Base-by-base conservation (phyloP, 2,113 vertebrate species). In the Prionailurus bengalensis region DNA sequence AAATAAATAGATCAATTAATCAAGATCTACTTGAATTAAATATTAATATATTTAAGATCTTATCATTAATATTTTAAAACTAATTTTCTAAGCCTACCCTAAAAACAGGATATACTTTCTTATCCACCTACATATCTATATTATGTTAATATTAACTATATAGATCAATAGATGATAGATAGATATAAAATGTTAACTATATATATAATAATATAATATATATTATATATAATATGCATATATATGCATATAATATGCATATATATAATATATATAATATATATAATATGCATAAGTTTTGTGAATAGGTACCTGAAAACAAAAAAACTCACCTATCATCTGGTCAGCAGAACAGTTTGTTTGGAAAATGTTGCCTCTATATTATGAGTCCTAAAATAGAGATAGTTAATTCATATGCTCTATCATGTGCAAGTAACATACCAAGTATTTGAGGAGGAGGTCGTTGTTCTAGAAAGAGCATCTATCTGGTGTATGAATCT, bases 11-110 rank as follows among this genome's bases (percentile, higher is more conserved):
- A 76, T 39, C 13, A 81, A 70, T 70, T 73, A 48, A 78, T 84
- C 3, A 13, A n/a, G 21, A 36, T 27, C 36, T 86, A 11, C n/a
- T 74, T 74, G 2, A 92, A 78, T 39, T 78, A 42, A 66, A 31
- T 86, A 29, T 17, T 87, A 91, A 42, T 82, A 23, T 51, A 51
- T 21, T 53, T 95, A 45, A 79, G 9, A 53, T 70, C 4, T 87
- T 68, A 76, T 55, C 14, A 70, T 51, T 63, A 39, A 5, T 63
- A 36, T 82, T 85, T 83, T 70, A 61, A 74, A 7, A 78, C 85
- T n/a, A 92, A 94, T 53, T 96, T 95, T 66, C n/a, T 86, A 91
- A 68, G 5, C 14, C 29, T 80, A 86, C 12, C 12, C 19, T 82
- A 58, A 53, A 91, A 91, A 61, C 2, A 53, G 8, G 10, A 80